These are phyloP conservation scores for Ancistrus triradiatus DNA, from an alignment of 2,113 vertebrate genomes.

Conservation along the genomic window DNA sequence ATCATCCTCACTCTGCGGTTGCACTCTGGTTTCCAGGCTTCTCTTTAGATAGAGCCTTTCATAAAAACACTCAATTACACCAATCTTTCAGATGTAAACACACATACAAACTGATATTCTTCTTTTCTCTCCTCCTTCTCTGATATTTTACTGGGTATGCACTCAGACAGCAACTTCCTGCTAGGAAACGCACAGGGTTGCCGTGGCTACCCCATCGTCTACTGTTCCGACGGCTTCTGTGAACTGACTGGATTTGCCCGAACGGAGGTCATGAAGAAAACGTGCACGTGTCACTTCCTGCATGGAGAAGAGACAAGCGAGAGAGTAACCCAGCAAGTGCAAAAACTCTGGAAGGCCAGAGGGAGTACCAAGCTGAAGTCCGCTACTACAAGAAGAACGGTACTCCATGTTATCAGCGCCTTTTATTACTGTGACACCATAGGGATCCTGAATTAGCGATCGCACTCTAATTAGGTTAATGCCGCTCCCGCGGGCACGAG, in stretches of 20 bases:
- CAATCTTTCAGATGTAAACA: too few relatives aligned
- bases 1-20: too few relatives aligned
- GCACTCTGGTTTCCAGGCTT: too few relatives aligned
- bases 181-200: slow-evolving; percentile 88
- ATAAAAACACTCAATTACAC: too few relatives aligned
- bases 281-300: slow-evolving; percentile 87
- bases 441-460: too few relatives aligned
- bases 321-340: slow-evolving; percentile 73
- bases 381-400: slow-evolving; percentile 90
- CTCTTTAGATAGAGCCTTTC: too few relatives aligned
- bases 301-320: slow-evolving; percentile 85
- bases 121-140: not conserved
- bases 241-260: slow-evolving; percentile 87
- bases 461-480: too few relatives aligned
- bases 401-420: too few relatives aligned
- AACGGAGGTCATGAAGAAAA: slow-evolving; percentile 95
- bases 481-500: too few relatives aligned
- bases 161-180: slow-evolving; percentile 93
- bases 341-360: slow-evolving; percentile 84
- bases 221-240: slow-evolving; percentile 95
- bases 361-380: slow-evolving; percentile 86
- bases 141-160: not conserved
- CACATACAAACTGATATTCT: not conserved
- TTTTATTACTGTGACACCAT: too few relatives aligned
- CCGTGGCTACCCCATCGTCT: slow-evolving; percentile 87